Percentiles rank a stretch among this genome's conserved stretches.
Conservation (phyloP, 2,113 vertebrate genomes). For the Gadus chalcogrammus region DNA sequence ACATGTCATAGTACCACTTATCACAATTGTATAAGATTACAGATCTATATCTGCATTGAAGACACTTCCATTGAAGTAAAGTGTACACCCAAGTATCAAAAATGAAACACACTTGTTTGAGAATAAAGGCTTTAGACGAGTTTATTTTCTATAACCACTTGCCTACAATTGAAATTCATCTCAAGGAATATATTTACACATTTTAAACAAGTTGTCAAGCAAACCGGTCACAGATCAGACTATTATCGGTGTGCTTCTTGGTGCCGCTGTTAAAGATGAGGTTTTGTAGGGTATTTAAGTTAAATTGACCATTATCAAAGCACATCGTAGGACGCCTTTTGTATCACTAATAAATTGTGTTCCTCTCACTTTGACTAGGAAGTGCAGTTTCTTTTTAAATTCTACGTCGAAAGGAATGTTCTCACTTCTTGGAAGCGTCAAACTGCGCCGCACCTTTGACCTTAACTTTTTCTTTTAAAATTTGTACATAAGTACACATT, state of each 20-base stretch:
- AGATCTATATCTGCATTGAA: constrained; percentile 38
- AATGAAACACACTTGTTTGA: constrained; percentile 46
- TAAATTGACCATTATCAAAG: constrained; percentile 7
- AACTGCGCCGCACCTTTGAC: background rate
- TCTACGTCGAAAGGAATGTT: constrained; percentile 58
- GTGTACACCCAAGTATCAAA: constrained; percentile 62
- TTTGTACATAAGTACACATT: constrained; percentile 61
- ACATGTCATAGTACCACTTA: constrained; percentile 25
- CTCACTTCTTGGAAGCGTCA: constrained; percentile 58
- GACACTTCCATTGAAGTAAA: constrained; percentile 40
- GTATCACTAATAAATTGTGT: constrained; percentile 20
- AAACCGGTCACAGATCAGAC: constrained; percentile 40
- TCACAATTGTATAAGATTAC: constrained; percentile 43
- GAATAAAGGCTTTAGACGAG: constrained; percentile 24
- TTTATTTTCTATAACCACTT: constrained; percentile 21
- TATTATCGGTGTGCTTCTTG: constrained; percentile 22
- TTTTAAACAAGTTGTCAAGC: constrained; percentile 50
- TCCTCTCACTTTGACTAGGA: constrained; percentile 16
- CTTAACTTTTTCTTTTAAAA: constrained; percentile 26
- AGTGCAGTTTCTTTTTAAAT: constrained; percentile 47
- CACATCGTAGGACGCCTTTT: constrained; percentile 30
- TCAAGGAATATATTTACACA: constrained; percentile 27
- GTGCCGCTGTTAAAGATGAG: constrained; percentile 42
- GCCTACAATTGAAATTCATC: constrained; percentile 29
- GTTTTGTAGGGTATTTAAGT: constrained; percentile 40